phyloP scores from a whole-genome alignment of 2,797 vertebrate species.

The Zalophus californianus region DNA sequence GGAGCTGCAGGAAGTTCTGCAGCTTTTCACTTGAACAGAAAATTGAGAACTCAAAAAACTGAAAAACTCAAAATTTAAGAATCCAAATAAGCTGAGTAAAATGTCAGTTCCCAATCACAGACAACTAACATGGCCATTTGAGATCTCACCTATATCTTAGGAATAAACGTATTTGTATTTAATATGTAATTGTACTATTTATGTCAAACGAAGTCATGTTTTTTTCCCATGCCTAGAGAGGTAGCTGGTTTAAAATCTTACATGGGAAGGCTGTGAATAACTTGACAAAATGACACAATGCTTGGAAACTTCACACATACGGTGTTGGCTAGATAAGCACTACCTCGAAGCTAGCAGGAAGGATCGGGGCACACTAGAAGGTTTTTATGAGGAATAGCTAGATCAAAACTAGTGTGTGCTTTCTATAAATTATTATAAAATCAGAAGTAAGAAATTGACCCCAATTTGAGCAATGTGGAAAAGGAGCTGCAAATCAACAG shows the following conservation, averaged over 20 bases:
- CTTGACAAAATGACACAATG: neutral
- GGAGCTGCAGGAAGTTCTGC: neutral
- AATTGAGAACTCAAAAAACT: neutral
- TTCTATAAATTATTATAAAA: neutral
- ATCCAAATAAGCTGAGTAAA: neutral
- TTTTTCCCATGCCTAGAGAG: neutral
- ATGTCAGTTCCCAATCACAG: neutral
- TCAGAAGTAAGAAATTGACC: neutral
- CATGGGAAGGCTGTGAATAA: neutral
- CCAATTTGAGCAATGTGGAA: neutral
- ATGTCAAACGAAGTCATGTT: neutral
- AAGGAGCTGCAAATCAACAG: conserved; percentile 30
- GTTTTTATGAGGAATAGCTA: neutral
- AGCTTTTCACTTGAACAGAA: neutral
- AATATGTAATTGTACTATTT: neutral
- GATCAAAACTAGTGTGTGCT: neutral
- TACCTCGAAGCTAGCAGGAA: neutral
- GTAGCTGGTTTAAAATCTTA: neutral
- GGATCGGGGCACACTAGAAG: neutral
- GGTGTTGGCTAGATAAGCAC: neutral
- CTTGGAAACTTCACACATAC: neutral
- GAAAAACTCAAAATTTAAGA: neutral
- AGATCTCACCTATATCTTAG: neutral
- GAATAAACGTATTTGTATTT: neutral
- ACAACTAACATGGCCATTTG: neutral